Conservation (phyloP, 2,888 invertebrate species). For the Julus scanicus region DNA sequence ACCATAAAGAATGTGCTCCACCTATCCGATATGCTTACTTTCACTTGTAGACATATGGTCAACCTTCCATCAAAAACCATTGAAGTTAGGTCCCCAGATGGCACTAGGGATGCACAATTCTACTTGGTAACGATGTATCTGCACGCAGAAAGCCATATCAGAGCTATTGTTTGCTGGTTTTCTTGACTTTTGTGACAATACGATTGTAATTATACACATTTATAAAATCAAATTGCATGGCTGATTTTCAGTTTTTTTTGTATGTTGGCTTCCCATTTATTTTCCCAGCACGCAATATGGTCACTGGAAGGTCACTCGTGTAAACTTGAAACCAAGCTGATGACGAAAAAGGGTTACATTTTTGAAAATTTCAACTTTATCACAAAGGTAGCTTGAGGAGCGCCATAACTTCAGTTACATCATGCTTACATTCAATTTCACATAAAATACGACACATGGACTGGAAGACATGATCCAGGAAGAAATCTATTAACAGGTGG, state of each 20-base stretch:
- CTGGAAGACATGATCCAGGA: too few species aligned
- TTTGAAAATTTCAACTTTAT: too few species aligned
- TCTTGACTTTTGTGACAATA: neutral
- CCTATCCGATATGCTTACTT: neutral
- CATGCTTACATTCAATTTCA: neutral
- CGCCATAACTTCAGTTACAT: neutral
- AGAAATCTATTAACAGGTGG: too few species aligned
- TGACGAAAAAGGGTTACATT: too few species aligned
- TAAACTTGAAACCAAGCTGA: neutral
- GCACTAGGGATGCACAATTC: neutral
- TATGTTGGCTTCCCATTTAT: neutral
- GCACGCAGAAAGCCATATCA: neutral
- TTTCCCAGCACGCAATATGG: neutral
- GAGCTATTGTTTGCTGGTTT: neutral
- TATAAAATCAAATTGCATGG: neutral
- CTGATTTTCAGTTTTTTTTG: neutral
- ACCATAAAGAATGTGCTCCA: neutral
- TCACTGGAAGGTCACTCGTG: neutral
- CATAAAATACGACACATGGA: too few species aligned
- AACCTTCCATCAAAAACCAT: neutral
- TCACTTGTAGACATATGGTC: neutral
- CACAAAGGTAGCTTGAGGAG: neutral
- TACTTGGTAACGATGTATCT: too few species aligned
- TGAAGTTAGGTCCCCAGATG: neutral
- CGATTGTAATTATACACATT: neutral